Base-by-base conservation (phyloP, 2,888 invertebrate species). In the Cantharis rustica region DNA sequence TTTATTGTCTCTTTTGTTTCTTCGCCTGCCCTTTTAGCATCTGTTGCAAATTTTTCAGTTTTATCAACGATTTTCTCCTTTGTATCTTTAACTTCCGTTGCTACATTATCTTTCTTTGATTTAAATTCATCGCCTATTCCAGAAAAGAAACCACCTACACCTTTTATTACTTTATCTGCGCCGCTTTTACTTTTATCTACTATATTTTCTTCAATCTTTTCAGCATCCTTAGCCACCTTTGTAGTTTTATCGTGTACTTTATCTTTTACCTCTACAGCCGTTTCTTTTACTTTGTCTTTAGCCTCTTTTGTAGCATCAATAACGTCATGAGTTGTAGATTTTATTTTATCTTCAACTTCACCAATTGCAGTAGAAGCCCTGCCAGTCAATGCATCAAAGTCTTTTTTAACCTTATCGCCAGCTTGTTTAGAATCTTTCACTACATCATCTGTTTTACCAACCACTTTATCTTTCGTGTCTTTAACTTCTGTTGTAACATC, bases 161-260 rank as follows among this genome's bases (percentile, higher is more conserved):
- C 79, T 13, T 71, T 74, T 15, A 70, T 70, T 10, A 73, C 80
- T 15, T 9, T 4, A 5, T 64, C 10, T 13, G 11, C 17, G 16
- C 17, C 16, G 5, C 11, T 23, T 13, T 83, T 77, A 84, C 83
- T 70, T 84, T 84, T 10, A 83, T 83, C 72, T 68, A 63, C 72
- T 68, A 69, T 72, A 27, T 61, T 73, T 69, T 78, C 27, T 10
- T 71, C 68, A 13, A 68, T 68, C 10, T 75, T 76, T 16, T 73
- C 73, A 10, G 83, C 80, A 11, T 80, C 75, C 61, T 66, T 74
- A 68, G 69, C 69, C 71, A 17, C 71, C 27, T 76, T 66, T 61
- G 20, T 23, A 10, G 76, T 47, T 26, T 64, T 61, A 13, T 70
- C 69, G 2, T 16, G 15, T 11, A 61, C n/a, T 26, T 62, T 47